Evolutionary conservation across 2,797 vertebrate genomes (phyloP).

Genomic region (Avahi laniger): DNA sequence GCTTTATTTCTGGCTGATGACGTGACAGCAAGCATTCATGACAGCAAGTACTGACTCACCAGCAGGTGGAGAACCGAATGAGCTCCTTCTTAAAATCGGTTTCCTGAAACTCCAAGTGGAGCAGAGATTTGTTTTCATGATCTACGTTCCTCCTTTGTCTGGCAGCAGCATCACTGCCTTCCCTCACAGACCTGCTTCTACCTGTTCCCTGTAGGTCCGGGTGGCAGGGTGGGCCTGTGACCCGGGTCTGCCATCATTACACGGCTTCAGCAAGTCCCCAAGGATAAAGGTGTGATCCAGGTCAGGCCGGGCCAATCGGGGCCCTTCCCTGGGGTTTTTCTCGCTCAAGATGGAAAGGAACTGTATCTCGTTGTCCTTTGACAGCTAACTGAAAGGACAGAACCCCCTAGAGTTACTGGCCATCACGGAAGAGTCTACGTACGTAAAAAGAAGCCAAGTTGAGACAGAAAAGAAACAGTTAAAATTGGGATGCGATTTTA

Average conservation of each 20-base stretch:
- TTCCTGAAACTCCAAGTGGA: neutral
- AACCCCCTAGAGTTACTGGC: neutral
- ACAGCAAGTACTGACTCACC: neutral
- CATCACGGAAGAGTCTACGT: neutral
- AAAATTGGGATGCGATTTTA: neutral
- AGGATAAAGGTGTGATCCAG: neutral
- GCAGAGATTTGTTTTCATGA: neutral
- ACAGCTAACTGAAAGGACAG: neutral
- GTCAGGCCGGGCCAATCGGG: neutral
- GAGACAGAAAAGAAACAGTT: neutral
- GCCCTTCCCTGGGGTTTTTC: neutral
- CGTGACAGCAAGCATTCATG: neutral
- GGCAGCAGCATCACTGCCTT: neutral
- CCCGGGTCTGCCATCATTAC: neutral
- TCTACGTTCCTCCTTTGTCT: neutral
- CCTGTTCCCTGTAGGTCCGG: neutral
- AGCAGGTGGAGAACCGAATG: neutral
- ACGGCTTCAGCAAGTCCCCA: neutral
- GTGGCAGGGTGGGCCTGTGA: neutral
- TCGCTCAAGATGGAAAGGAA: neutral
- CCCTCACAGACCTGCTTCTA: neutral
- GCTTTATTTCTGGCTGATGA: neutral
- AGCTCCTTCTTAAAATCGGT: constrained; percentile 2
- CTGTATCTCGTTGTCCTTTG: neutral
- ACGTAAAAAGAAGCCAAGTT: neutral